Conservation (phyloP, 2,888 invertebrate genomes). For the Nebria salina region DNA sequence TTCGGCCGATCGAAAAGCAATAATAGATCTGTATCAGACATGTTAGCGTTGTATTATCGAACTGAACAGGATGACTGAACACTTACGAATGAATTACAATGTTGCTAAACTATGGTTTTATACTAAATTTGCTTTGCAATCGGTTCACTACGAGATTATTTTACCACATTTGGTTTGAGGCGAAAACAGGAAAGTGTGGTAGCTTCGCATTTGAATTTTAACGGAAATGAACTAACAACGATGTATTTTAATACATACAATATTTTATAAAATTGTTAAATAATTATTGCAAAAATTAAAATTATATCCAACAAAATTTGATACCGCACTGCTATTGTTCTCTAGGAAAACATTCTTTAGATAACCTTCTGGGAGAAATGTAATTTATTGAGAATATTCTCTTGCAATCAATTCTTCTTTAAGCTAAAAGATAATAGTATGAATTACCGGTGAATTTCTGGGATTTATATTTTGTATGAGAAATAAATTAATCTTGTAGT, state of each 20-base stretch:
- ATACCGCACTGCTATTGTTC: too few species aligned
- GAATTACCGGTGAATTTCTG: too few species aligned
- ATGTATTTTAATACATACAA: not conserved
- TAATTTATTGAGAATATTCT: too few species aligned
- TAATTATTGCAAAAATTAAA: not conserved
- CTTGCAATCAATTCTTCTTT: too few species aligned
- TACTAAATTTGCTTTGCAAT: not conserved
- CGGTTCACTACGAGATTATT: not conserved
- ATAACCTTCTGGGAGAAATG: too few species aligned
- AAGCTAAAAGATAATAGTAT: too few species aligned
- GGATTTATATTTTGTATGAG: too few species aligned
- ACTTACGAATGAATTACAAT: slow-evolving; percentile 10
- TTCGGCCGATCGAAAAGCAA: slow-evolving; percentile 75
- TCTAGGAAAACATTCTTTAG: too few species aligned
- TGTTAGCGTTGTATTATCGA: not conserved
- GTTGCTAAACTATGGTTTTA: slow-evolving; percentile 2
- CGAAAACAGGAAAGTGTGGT: slow-evolving; percentile 13
- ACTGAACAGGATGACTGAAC: not conserved
- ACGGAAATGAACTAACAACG: not conserved
- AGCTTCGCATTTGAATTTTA: not conserved
- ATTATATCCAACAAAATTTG: too few species aligned
- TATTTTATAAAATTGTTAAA: not conserved
- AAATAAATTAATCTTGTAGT: too few species aligned
- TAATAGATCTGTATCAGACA: slow-evolving; percentile 63
- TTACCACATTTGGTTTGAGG: not conserved